Conservation (phyloP, 2,113 vertebrate genomes). For the Argyrosomus japonicus region DNA sequence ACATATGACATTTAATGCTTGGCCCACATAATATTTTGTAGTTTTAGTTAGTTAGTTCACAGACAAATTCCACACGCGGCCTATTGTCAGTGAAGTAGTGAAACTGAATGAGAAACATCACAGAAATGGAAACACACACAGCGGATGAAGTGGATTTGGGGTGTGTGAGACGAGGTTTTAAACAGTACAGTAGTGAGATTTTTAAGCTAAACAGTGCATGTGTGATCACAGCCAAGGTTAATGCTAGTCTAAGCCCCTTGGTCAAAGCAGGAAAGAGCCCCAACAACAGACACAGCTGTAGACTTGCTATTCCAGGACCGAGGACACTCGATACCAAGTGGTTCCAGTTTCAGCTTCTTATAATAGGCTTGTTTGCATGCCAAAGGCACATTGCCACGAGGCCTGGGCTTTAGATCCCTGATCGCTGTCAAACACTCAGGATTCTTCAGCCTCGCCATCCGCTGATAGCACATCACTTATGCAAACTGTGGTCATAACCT, state of each 20-base stretch:
- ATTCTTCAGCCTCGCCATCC: conserved; percentile 44
- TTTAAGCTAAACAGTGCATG: conserved; percentile 28
- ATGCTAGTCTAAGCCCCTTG: background rate
- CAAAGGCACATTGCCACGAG: conserved; percentile 39
- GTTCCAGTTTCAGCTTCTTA: conserved; percentile 77
- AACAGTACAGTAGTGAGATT: background rate
- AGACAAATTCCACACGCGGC: background rate
- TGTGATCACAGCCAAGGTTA: conserved; percentile 15
- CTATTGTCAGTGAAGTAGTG: background rate
- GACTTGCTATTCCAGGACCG: conserved; percentile 77
- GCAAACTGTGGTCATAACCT: conserved; percentile 54
- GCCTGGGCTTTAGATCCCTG: conserved; percentile 46
- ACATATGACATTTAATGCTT: background rate
- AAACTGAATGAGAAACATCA: background rate
- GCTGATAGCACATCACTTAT: conserved; percentile 34
- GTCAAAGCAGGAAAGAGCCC: conserved; percentile 28
- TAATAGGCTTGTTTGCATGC: conserved; percentile 75
- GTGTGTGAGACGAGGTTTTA: background rate
- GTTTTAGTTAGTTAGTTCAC: background rate
- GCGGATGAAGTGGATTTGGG: background rate
- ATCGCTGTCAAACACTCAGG: conserved; percentile 35
- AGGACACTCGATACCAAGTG: conserved; percentile 70
- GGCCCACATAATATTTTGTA: background rate
- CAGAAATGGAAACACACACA: background rate
- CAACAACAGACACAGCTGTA: conserved; percentile 74